Percentiles rank a stretch among this genome's conserved stretches.
Conservation (phyloP, 2,797 vertebrate species). For the Gymnocypris eckloni region DNA sequence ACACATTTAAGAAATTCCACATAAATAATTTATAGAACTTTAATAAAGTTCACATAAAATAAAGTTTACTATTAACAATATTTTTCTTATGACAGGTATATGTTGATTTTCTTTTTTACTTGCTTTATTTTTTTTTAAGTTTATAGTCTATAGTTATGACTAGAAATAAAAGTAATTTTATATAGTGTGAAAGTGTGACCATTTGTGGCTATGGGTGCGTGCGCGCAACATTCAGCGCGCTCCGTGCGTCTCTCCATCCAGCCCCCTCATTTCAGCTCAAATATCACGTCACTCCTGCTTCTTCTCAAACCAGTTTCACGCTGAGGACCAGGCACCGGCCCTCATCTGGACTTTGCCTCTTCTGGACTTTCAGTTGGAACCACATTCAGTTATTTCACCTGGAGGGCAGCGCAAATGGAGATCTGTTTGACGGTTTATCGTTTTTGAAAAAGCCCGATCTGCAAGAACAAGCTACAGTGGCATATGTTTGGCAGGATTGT, state of each 20-base stretch:
- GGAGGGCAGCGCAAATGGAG: constrained; percentile 19
- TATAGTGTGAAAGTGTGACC: not conserved
- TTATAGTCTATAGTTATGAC: not conserved
- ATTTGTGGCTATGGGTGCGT: not conserved
- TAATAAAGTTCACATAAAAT: not conserved
- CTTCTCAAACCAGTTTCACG: constrained; percentile 8
- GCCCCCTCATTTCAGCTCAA: constrained; percentile 30
- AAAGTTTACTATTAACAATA: not conserved
- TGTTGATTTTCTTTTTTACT: not conserved
- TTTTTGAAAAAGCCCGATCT: not conserved
- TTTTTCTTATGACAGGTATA: not conserved
- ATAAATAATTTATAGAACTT: not conserved
- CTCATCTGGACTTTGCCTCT: constrained; percentile 32
- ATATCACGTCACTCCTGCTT: constrained; percentile 2
- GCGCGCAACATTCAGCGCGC: not conserved
- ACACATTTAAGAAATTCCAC: not conserved
- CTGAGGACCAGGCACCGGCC: constrained; percentile 33
- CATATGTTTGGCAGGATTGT: constrained; percentile 3
- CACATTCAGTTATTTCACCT: not conserved
- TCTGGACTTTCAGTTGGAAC: constrained; percentile 1
- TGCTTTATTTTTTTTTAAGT: no score
- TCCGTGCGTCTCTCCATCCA: constrained; percentile 36
- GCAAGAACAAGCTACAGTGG: not conserved
- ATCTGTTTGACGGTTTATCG: not conserved
- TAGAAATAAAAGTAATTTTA: not conserved